Base-by-base conservation (phyloP, 1,140 invertebrate species). In the Nephila pilipes region DNA sequence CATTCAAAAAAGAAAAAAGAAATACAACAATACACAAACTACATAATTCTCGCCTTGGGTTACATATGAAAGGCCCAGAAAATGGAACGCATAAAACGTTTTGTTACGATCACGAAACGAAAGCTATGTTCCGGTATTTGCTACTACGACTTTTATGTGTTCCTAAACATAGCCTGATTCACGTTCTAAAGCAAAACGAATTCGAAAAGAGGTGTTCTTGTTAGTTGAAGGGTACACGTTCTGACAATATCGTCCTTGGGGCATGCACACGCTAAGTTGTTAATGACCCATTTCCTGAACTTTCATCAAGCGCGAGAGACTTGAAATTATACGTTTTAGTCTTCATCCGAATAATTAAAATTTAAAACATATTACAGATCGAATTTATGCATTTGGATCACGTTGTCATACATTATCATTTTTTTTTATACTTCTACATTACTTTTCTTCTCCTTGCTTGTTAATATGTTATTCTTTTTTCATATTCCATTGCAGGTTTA, bases 261-360 rank as follows among this genome's bases (percentile, higher is more conserved):
- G 14, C 29, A 36, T 6, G 14, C 29, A 29, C 25, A 32, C 3
- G 10, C n/a, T n/a, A 2, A 69, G 29, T 75, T 75, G 69, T 75
- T 75, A 75, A 75, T 75, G 69, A 75, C 69, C 69, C 12, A 75
- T 20, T 75, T 75, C 69, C 69, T 75, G 14, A 75, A 75, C 29
- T 36, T 29, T 29, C 69, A 36, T 14, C 1, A 14, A 75, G 29
- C 29, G 69, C 2, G 69, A 75, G 29, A 16, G 69, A 75, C 16
- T 75, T 32, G 12, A 22, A 75, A 75, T 36, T 20, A 32, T 29
- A 75, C 4, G 25, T 75, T 75, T 36, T 16, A 75, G 69, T 14
- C 69, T 32, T 75, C 69, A 32, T 20, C 69, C 6, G 25, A 2
- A 29, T 18, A 75, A 75, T 75, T 75, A 75, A 75, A 75, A 75